Conservation (phyloP, 2,113 vertebrate genomes). For the Trichechus manatus region DNA sequence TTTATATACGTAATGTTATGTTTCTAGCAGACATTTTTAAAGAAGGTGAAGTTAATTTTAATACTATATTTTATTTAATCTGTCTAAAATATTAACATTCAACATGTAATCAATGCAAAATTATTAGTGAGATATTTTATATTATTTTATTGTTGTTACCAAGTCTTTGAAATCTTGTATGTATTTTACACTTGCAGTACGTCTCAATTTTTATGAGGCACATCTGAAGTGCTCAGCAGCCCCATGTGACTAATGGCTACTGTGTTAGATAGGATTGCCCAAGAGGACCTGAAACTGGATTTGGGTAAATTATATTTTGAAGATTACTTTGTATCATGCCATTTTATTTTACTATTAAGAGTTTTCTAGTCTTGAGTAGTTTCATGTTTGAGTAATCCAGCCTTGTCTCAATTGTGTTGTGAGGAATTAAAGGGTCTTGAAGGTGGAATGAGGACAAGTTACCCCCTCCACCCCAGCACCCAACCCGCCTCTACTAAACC, state of each 20-base stretch:
- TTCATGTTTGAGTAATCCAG: not conserved
- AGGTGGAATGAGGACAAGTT: not conserved
- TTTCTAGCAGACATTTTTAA: not conserved
- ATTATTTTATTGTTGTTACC: not conserved
- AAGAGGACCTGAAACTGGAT: not conserved
- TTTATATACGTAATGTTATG: not conserved
- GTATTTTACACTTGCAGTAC: not conserved
- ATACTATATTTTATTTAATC: not conserved
- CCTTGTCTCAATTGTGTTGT: not conserved
- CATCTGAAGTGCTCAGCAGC: not conserved
- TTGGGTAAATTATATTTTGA: slow-evolving; percentile 3
- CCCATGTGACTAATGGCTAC: not conserved
- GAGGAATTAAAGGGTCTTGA: not conserved
- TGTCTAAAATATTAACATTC: not conserved
- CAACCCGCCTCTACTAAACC: not conserved
- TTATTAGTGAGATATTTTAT: not conserved
- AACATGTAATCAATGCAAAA: not conserved
- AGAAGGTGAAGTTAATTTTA: not conserved
- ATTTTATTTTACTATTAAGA: not conserved
- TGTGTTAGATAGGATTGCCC: not conserved
- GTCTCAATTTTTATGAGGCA: not conserved
- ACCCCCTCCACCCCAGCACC: not conserved
- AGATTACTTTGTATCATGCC: not conserved
- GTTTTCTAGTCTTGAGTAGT: not conserved
- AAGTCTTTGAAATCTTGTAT: not conserved